Percentiles rank a stretch among this genome's conserved stretches.
Evolutionary conservation across 2,113 vertebrate genomes (phyloP).

Genomic region (Amblyopsis rosae): DNA sequence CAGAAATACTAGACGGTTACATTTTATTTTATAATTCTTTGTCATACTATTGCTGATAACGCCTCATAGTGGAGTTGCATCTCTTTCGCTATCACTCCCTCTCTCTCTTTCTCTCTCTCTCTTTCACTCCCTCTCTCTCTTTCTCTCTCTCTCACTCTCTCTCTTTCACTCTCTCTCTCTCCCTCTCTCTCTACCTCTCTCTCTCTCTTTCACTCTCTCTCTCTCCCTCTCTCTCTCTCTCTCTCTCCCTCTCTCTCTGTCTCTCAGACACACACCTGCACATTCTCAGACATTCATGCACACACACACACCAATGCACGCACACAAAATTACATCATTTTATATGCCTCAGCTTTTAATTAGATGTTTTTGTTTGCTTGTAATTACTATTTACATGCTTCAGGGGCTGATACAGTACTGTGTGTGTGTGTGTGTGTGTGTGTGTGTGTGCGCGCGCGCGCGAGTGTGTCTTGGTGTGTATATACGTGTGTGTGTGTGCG

Average conservation of each 20-base stretch:
- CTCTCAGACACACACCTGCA: background rate
- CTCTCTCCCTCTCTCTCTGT: background rate
- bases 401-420: background rate
- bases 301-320: background rate
- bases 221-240: too few relatives aligned
- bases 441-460: background rate
- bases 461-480: background rate
- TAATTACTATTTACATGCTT: constrained; percentile 25
- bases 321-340: constrained; percentile 1
- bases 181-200: background rate
- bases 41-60: too few relatives aligned
- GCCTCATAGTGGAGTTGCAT: too few relatives aligned
- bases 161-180: background rate
- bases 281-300: background rate
- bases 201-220: too few relatives aligned
- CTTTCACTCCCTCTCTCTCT: background rate
- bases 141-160: background rate
- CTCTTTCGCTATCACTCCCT: too few relatives aligned
- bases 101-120: too few relatives aligned
- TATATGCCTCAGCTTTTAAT: constrained; percentile 22
- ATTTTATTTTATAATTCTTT: too few relatives aligned
- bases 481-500: background rate
- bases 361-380: constrained; percentile 24
- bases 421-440: background rate
- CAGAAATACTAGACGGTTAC: too few relatives aligned